phyloP scores from a whole-genome alignment of 2,113 vertebrate genomes.

The Notarius lentiginosus region DNA sequence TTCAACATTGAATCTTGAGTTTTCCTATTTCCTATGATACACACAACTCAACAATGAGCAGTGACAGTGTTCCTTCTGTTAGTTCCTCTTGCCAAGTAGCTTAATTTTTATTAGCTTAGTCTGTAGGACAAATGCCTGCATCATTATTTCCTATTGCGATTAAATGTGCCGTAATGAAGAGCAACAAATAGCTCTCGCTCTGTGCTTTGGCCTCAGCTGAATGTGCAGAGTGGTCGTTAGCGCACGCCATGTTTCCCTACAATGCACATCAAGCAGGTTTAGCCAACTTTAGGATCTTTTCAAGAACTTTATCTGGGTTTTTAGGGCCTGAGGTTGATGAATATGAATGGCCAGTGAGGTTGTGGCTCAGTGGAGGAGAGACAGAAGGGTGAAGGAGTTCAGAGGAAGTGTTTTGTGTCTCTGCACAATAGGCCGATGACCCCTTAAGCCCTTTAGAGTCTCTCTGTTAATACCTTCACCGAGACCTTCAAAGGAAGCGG shows the following conservation, averaged over 20 bases:
- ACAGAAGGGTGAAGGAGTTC: conserved; percentile 74
- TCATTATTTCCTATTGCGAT: conserved; percentile 34
- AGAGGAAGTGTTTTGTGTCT: conserved; percentile 81
- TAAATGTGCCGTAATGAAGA: conserved; percentile 50
- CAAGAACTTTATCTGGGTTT: conserved; percentile 69
- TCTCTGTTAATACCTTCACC: conserved; percentile 77
- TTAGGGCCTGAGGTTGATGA: conserved; percentile 74
- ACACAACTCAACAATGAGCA: background rate
- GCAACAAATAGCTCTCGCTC: conserved; percentile 26
- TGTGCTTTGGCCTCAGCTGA: conserved; percentile 5
- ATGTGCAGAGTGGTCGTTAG: conserved; percentile 46
- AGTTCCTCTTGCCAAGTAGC: conserved; percentile 30
- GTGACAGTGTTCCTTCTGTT: conserved; percentile 2
- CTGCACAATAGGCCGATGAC: conserved; percentile 76
- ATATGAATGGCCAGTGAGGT: conserved; percentile 75
- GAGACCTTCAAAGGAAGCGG: conserved; percentile 74
- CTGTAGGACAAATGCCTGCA: conserved; percentile 35
- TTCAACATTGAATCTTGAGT: background rate
- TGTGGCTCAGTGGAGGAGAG: conserved; percentile 68
- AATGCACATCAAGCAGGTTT: conserved; percentile 56
- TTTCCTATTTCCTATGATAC: background rate
- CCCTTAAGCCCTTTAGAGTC: conserved; percentile 77
- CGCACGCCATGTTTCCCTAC: conserved; percentile 44
- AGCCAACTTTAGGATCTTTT: conserved; percentile 71
- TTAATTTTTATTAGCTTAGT: conserved; percentile 46